Evolutionary conservation across 1,140 invertebrate genomes (phyloP).

Genomic region (Lerema accius): DNA sequence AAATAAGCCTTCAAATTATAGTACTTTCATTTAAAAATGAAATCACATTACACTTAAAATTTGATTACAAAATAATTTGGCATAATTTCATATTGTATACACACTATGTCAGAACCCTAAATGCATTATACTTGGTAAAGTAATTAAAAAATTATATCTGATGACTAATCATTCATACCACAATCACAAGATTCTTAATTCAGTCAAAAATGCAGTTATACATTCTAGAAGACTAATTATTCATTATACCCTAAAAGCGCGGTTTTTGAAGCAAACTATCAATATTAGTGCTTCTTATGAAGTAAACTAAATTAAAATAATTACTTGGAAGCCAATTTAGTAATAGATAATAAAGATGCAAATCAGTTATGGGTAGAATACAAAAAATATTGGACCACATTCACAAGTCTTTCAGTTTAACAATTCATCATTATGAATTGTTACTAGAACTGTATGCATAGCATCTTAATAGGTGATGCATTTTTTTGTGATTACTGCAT

Average conservation of each 20-base stretch:
- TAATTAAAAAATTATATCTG: constrained; percentile 61
- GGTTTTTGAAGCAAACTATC: constrained; percentile 74
- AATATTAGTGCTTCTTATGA: constrained; percentile 64
- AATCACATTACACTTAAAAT: constrained; percentile 49
- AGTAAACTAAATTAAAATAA: constrained; percentile 50
- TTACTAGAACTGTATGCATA: constrained; percentile 19
- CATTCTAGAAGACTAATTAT: constrained; percentile 60
- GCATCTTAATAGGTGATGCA: constrained; percentile 10
- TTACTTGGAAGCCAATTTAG: constrained; percentile 63
- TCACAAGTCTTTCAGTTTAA: constrained; percentile 73
- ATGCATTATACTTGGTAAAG: constrained; percentile 72
- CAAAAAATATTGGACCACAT: constrained; percentile 75
- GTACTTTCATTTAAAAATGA: constrained; percentile 41
- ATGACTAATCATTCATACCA: constrained; percentile 75
- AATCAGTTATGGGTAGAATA: constrained; percentile 50
- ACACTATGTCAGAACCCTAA: constrained; percentile 73
- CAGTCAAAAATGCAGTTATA: constrained; percentile 70
- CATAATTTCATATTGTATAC: constrained; percentile 72
- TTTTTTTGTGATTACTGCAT: constrained; percentile 4
- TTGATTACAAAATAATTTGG: constrained; percentile 80
- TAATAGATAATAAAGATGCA: constrained; percentile 47
- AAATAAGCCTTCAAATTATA: constrained; percentile 4
- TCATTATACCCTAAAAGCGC: constrained; percentile 60
- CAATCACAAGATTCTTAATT: constrained; percentile 75
- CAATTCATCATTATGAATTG: constrained; percentile 39